Percentiles rank a stretch among this genome's conserved stretches.
These are phyloP conservation scores for Drosophila eohydei DNA, from an alignment of 2,888 invertebrate genomes.

Conservation along the genomic window DNA sequence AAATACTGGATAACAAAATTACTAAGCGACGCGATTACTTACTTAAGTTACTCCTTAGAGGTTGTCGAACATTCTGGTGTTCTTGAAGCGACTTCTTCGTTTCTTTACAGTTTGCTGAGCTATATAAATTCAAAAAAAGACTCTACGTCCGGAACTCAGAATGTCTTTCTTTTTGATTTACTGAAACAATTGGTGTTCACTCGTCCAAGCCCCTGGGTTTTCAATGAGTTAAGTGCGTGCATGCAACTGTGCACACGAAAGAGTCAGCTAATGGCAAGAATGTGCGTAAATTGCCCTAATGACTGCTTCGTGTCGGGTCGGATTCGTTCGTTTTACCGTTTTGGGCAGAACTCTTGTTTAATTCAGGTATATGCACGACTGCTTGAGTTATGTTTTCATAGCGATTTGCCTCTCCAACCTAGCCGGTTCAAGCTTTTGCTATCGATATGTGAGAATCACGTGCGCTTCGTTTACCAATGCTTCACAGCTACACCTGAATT, in stretches of 20 bases:
- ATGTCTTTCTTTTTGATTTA: slow-evolving; percentile 70
- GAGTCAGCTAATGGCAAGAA: slow-evolving; percentile 43
- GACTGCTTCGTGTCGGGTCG: slow-evolving; percentile 73
- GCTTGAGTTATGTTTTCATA: slow-evolving; percentile 77
- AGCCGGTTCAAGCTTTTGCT: slow-evolving; percentile 73
- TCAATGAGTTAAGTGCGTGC: slow-evolving; percentile 70
- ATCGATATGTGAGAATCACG: slow-evolving; percentile 76
- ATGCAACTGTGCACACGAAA: slow-evolving; percentile 59
- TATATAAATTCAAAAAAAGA: slow-evolving; percentile 18
- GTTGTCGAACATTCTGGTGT: slow-evolving; percentile 80
- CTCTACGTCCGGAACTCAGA: slow-evolving; percentile 5
- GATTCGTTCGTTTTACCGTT: slow-evolving; percentile 76
- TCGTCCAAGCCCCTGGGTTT: slow-evolving; percentile 81
- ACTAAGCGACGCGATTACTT: slow-evolving; percentile 72
- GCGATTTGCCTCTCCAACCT: slow-evolving; percentile 56
- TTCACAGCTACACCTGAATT: slow-evolving; percentile 78
- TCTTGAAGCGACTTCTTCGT: slow-evolving; percentile 71
- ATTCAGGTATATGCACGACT: slow-evolving; percentile 82
- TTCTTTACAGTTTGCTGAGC: slow-evolving; percentile 64
- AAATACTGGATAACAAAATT: slow-evolving; percentile 76
- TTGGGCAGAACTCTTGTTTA: slow-evolving; percentile 79
- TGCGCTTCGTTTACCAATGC: slow-evolving; percentile 78
- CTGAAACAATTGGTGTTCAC: slow-evolving; percentile 81
- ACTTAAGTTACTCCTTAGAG: slow-evolving; percentile 80
- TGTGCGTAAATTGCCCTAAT: slow-evolving; percentile 72